Evolutionary conservation across 2,797 vertebrate species (phyloP).

Genomic region (Mus minutoides): DNA sequence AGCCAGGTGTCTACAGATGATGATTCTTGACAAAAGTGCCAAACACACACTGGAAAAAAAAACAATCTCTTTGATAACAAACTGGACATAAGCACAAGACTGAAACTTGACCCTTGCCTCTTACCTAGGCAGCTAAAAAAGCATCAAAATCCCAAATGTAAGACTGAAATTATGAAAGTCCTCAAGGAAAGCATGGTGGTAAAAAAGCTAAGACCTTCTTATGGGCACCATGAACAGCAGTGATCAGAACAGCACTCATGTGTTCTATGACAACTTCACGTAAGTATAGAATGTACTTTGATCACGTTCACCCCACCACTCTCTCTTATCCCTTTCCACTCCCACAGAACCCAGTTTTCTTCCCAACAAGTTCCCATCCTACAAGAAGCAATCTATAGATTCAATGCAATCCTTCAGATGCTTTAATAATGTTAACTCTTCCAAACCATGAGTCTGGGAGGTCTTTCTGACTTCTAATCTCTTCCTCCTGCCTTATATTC

Average conservation of each 20-base stretch:
- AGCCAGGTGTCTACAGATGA: background rate
- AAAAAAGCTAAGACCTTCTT: background rate
- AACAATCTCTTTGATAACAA: background rate
- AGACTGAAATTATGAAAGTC: background rate
- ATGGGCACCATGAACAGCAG: background rate
- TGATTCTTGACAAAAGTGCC: background rate
- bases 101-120: background rate
- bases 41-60: background rate
- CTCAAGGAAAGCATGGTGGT: background rate
- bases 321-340: background rate
- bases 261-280: background rate
- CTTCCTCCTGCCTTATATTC: background rate
- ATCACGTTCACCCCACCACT: background rate
- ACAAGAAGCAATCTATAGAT: background rate
- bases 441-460: background rate
- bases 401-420: background rate
- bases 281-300: background rate
- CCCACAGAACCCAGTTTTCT: too few species aligned
- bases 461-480: background rate
- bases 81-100: background rate
- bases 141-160: background rate
- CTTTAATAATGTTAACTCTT: background rate
- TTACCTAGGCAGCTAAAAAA: background rate
- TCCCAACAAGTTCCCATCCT: background rate
- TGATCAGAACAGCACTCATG: background rate